Percentiles rank a stretch among this genome's conserved stretches.
phyloP scores from a whole-genome alignment of 2,888 invertebrate species.

The Melinaea marsaeus region DNA sequence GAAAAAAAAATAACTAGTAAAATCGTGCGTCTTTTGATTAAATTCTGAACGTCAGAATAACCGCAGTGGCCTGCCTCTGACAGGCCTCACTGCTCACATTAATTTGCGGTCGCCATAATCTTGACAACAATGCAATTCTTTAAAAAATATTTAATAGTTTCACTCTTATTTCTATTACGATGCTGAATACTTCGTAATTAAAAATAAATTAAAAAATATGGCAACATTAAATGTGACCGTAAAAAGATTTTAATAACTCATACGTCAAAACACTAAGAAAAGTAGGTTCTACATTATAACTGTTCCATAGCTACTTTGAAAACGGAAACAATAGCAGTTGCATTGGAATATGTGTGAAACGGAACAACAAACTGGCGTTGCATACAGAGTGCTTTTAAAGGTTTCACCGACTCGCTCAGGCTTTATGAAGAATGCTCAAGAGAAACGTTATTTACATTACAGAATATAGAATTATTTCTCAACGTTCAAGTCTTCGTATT shows the following conservation, averaged over 20 bases:
- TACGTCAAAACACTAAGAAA: conserved; percentile 1
- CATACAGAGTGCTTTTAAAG: conserved; percentile 52
- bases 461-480: no score
- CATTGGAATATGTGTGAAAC: conserved; percentile 58
- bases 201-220: no score
- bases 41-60: conserved; percentile 23
- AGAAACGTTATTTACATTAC: not conserved
- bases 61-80: conserved; percentile 29
- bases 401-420: conserved; percentile 38
- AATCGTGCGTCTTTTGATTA: conserved; percentile 22
- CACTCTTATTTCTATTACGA: no score
- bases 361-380: conserved; percentile 58
- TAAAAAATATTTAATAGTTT: not conserved
- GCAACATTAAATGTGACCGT: no score
- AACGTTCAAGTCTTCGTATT: no score
- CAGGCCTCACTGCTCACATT: conserved; percentile 23
- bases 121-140: conserved; percentile 10
- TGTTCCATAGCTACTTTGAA: conserved; percentile 54
- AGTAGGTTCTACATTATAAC: conserved; percentile 37
- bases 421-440: not conserved
- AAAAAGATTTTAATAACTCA: no score
- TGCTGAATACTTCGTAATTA: no score
- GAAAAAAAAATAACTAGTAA: conserved; percentile 16
- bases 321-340: conserved; percentile 51
- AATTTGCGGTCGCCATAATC: conserved; percentile 31